Conservation (phyloP, 2,888 invertebrate genomes). For the Rhagonycha lutea region DNA sequence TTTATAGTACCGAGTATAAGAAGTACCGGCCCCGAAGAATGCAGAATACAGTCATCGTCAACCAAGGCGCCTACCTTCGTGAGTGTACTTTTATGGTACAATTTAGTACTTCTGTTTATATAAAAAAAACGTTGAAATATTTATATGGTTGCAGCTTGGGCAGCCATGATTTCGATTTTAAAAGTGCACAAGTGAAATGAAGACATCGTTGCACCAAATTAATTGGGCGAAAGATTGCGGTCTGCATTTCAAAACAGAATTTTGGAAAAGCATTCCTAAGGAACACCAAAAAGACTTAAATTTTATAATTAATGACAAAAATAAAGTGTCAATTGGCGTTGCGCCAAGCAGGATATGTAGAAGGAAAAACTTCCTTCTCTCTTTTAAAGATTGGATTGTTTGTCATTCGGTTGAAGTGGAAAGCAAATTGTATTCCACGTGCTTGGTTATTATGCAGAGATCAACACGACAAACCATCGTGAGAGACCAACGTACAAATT, state of each 20-base stretch:
- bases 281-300: not conserved
- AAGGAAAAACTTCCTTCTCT: not conserved
- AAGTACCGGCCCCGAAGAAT: slow-evolving; percentile 46
- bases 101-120: slow-evolving; percentile 26
- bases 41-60: slow-evolving; percentile 43
- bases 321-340: not conserved
- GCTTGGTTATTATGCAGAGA: slow-evolving; percentile 1
- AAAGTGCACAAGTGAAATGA: not conserved
- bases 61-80: slow-evolving; percentile 19
- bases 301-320: not conserved
- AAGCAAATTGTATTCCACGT: slow-evolving; percentile 2
- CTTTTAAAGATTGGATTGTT: not conserved
- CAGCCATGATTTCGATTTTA: not conserved
- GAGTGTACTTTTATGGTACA: slow-evolving; percentile 36
- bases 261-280: not conserved
- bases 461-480: not conserved
- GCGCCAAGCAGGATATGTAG: not conserved
- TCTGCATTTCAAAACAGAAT: not conserved
- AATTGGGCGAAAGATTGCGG: not conserved
- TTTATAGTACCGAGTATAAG: slow-evolving; percentile 42
- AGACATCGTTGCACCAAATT: not conserved
- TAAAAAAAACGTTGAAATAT: slow-evolving; percentile 7
- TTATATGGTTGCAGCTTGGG: not conserved
- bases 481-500: not conserved
- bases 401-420: not conserved